phyloP scores from a whole-genome alignment of 2,888 invertebrate species.

The Noctua comes region DNA sequence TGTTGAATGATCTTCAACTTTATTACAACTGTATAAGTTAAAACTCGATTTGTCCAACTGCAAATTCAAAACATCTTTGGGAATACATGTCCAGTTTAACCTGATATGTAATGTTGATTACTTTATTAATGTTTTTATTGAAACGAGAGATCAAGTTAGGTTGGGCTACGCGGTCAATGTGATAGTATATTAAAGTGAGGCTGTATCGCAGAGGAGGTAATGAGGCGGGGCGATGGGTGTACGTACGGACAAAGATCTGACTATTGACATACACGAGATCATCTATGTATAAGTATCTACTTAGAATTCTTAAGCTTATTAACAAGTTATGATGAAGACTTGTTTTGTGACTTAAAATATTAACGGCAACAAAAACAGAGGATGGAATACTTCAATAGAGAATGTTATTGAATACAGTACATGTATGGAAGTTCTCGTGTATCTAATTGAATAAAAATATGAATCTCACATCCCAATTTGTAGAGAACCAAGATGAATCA shows the following conservation, averaged over 20 bases:
- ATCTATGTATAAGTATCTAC: conserved; percentile 75
- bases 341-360: conserved; percentile 72
- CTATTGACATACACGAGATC: conserved; percentile 81
- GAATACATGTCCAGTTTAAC: conserved; percentile 80
- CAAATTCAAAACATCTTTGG: conserved; percentile 71
- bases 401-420: conserved; percentile 75
- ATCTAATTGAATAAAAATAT: conserved; percentile 87
- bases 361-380: conserved; percentile 68
- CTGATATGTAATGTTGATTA: conserved; percentile 85
- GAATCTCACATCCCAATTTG: conserved; percentile 85
- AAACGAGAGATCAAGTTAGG: conserved; percentile 80
- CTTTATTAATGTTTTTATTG: conserved; percentile 87
- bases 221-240: conserved; percentile 88
- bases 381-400: conserved; percentile 65
- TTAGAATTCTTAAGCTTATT: conserved; percentile 80
- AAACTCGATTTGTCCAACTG: conserved; percentile 62
- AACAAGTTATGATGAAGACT: conserved; percentile 76
- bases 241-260: conserved; percentile 84
- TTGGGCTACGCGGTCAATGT: conserved; percentile 77
- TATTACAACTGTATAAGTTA: conserved; percentile 70
- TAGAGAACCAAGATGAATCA: conserved; percentile 85
- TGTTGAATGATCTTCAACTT: conserved; percentile 70
- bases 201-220: conserved; percentile 86
- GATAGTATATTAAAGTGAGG: conserved; percentile 82
- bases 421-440: conserved; percentile 81